These are phyloP conservation scores for Labroides dimidiatus DNA, from an alignment of 2,797 vertebrate species.

Conservation along the genomic window DNA sequence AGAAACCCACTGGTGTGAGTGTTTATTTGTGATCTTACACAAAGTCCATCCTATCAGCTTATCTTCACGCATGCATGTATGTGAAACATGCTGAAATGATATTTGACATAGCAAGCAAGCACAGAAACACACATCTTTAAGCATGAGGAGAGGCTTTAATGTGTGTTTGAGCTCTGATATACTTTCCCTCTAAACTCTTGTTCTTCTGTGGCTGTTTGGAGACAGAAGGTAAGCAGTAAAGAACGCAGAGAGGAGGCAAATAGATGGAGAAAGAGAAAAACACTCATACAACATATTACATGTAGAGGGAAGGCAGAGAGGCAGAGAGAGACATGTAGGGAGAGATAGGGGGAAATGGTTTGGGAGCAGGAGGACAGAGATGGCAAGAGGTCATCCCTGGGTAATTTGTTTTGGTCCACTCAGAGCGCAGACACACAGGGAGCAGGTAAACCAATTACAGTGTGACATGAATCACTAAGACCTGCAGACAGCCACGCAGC, in stretches of 20 bases:
- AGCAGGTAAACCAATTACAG: conserved; percentile 88
- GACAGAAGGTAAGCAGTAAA: conserved; percentile 27
- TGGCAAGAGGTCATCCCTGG: conserved; percentile 82
- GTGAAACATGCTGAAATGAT: conserved; percentile 34
- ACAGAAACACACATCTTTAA: conserved; percentile 16
- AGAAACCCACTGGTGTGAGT: conserved; percentile 26
- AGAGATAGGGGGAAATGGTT: conserved; percentile 56
- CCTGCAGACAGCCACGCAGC: conserved; percentile 72
- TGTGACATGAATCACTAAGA: conserved; percentile 88
- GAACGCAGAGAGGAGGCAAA: conserved; percentile 28
- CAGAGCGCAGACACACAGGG: conserved; percentile 80
- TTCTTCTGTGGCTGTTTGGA: conserved; percentile 21
- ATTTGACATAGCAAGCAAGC: conserved; percentile 41
- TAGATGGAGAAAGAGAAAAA: conserved; percentile 43
- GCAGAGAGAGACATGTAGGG: conserved; percentile 33
- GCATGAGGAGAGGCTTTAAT: conserved; percentile 45
- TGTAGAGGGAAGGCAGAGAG: conserved; percentile 57
- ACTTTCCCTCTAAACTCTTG: conserved; percentile 29
- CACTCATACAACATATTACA: conserved; percentile 62
- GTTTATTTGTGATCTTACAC: conserved; percentile 45
- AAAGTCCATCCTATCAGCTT: conserved; percentile 52
- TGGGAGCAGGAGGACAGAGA: conserved; percentile 53
- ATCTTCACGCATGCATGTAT: conserved; percentile 42
- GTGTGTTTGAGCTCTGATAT: conserved; percentile 7
- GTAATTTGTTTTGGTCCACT: conserved; percentile 88